These are phyloP conservation scores for Dicycla oo DNA, from an alignment of 2,888 invertebrate species.

Conservation along the genomic window DNA sequence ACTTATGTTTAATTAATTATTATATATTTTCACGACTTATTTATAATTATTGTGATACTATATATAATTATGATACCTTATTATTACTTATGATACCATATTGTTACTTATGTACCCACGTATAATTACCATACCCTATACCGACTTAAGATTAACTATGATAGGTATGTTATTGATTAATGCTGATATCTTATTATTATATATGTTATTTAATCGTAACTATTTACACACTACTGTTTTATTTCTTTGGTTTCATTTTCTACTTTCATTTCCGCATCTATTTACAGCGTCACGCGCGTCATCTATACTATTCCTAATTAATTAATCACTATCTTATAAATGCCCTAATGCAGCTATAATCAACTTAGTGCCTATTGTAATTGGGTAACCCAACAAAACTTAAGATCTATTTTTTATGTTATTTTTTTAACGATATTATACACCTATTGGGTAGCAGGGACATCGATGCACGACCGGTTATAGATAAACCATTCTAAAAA, in stretches of 20 bases:
- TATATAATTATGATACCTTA: conserved; percentile 6
- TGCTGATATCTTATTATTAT: not conserved
- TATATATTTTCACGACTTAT: not conserved
- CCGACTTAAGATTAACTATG: not conserved
- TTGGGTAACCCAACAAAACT: not conserved
- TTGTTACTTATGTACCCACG: not conserved
- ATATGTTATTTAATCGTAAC: not conserved
- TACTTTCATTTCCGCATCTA: conserved; percentile 8
- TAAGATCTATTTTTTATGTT: too few relatives aligned
- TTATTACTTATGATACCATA: not conserved
- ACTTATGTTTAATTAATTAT: not conserved
- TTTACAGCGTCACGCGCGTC: conserved; percentile 3
- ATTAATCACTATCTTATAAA: conserved; percentile 6
- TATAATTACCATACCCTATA: conserved; percentile 1
- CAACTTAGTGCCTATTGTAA: not conserved
- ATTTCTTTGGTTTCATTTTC: conserved; percentile 46
- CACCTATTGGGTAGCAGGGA: too few relatives aligned
- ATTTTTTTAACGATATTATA: too few relatives aligned
- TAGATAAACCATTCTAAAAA: too few relatives aligned
- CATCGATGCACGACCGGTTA: too few relatives aligned
- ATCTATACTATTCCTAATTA: conserved; percentile 12
- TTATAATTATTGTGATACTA: not conserved
- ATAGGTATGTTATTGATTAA: not conserved
- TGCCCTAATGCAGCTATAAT: not conserved
- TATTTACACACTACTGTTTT: conserved; percentile 51